Evolutionary conservation across 2,797 vertebrate genomes (phyloP), one percentile per base, ranked within the genome.

Genomic region (Vespertilio murinus): DNA sequence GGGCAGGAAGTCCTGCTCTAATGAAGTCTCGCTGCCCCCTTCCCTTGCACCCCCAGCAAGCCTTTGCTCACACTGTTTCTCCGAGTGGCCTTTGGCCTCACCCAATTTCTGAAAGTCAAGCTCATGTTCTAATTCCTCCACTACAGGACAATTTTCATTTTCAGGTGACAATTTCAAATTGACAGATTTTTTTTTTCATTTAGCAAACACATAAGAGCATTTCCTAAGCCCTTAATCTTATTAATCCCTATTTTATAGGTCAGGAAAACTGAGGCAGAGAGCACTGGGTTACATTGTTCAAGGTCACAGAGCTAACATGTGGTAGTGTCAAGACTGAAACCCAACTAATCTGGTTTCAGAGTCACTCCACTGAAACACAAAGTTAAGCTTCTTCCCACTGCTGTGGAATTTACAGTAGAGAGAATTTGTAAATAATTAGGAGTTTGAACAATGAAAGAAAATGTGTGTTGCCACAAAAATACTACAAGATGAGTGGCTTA

Each of bases 191-290:
- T 56, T 67, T 88, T 91, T 81, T 30, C 17, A 83, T 40, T 30
- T 61, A 91, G n/a, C 7, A 56, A 64, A 92, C 25, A 77, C 9
- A 42, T 10, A 28, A 56, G 65, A 83, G 49, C 47, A 79, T 71
- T 56, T 84, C 54, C 54, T 61, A 84, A 77, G 47, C 54, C 18
- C 49, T 92, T 77, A 73, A 83, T 4, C 54, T 56, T 47, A 85
- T 52, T 75, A 92, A 35, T 59, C 40, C 14, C 61, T 77, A 56
- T 71, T 80, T 54, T 40, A 47, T 0, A 33, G n/a, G 23, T 93
- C 54, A 94, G 85, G 25, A 81, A 83, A 94, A 69, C 88, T 61
- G 52, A 95, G 77, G 54, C 40, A 61, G 8, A 54, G 67, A 91
- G 67, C 28, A 23, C 16, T 28, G 54, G 17, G 25, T 2, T 71